A percentile compares a stretch with the other conserved stretches of the same genome.
These are phyloP conservation scores for Oryctes rhinoceros DNA, from an alignment of 1,140 invertebrate genomes.

Conservation along the genomic window DNA sequence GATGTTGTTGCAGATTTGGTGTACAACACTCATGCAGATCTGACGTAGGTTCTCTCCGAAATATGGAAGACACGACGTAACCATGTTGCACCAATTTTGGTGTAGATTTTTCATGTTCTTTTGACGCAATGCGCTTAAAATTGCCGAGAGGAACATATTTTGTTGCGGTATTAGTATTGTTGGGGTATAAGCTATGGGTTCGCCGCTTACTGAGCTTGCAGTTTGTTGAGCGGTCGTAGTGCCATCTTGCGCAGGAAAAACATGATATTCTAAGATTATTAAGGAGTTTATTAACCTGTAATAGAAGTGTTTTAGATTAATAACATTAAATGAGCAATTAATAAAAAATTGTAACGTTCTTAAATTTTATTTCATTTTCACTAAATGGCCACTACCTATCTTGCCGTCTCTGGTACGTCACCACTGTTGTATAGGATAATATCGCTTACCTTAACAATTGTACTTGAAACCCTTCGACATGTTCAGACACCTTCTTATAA, in stretches of 20 bases:
- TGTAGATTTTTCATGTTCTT: conserved; percentile 75
- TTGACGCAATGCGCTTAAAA: conserved; percentile 77
- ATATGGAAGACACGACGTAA: conserved; percentile 80
- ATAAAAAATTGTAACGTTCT: too few relatives aligned
- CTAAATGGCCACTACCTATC: too few relatives aligned
- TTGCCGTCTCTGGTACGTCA: too few relatives aligned
- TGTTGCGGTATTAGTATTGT: conserved; percentile 80
- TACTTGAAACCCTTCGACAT: conserved; percentile 81
- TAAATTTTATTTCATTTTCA: too few relatives aligned
- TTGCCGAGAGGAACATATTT: conserved; percentile 85
- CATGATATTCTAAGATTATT: conserved; percentile 81
- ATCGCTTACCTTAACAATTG: conserved; percentile 69
- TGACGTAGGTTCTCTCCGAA: conserved; percentile 78
- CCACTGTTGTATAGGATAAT: too few relatives aligned
- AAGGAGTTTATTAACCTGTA: conserved; percentile 71
- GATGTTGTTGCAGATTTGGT: conserved; percentile 85
- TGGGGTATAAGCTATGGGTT: conserved; percentile 69
- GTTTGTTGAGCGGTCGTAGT: conserved; percentile 53
- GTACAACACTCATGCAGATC: conserved; percentile 80
- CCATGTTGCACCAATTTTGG: conserved; percentile 81
- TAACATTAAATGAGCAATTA: too few relatives aligned
- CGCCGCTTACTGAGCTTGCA: conserved; percentile 58
- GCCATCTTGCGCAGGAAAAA: conserved; percentile 56
- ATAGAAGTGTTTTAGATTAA: not conserved
- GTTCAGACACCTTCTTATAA: conserved; percentile 68